Percentiles rank a stretch among this genome's conserved stretches.
phyloP scores from a whole-genome alignment of 2,113 vertebrate species.

The Eretmochelys imbricata region DNA sequence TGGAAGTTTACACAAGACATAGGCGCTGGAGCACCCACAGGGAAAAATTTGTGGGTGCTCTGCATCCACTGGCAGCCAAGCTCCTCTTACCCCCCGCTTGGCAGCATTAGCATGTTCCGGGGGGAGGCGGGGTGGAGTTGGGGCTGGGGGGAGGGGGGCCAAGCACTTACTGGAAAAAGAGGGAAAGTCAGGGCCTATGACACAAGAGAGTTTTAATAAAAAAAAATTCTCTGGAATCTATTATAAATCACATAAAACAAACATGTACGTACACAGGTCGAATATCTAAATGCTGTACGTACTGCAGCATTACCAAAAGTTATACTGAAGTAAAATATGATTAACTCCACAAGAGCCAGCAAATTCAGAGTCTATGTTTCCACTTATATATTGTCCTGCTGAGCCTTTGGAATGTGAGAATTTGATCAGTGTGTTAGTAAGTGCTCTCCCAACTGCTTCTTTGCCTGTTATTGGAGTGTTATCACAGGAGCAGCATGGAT shows the following conservation, averaged over 20 bases:
- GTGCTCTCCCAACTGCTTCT: not conserved
- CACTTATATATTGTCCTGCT: not conserved
- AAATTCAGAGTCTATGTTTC: not conserved
- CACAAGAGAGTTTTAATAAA: not conserved
- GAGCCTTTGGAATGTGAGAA: rapidly evolving
- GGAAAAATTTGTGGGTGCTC: no score
- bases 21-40: no score
- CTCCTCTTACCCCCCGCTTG: no score
- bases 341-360: not conserved
- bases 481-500: not conserved
- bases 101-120: no score
- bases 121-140: no score
- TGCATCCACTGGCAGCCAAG: no score
- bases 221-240: not conserved
- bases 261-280: not conserved
- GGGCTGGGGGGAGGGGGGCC: no score
- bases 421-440: not conserved
- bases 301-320: not conserved
- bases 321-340: not conserved
- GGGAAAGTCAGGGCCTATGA: no score
- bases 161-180: no score
- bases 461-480: rapidly evolving
- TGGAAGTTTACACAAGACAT: not conserved
- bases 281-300: not conserved
- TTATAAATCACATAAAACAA: rapidly evolving